Evolutionary conservation across 2,888 invertebrate species (phyloP).

Genomic region (Ligdia adustata): DNA sequence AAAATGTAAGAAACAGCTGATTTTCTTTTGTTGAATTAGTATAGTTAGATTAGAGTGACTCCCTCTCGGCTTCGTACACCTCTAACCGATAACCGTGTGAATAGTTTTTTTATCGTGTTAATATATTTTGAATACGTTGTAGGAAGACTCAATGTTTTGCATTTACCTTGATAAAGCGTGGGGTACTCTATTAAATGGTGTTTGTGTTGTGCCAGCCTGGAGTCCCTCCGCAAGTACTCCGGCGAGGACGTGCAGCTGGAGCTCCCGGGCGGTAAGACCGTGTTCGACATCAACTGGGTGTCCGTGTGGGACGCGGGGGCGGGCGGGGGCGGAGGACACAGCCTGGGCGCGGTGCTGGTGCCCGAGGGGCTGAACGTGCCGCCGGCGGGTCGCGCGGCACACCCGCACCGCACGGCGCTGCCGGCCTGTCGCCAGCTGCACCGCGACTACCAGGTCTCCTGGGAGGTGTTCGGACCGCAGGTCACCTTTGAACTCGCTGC

Average conservation of each 20-base stretch:
- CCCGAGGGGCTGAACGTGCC: slow-evolving; percentile 93
- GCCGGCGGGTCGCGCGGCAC: slow-evolving; percentile 84
- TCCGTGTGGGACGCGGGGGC: slow-evolving; percentile 89
- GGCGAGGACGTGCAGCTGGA: slow-evolving; percentile 89
- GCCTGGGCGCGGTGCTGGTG: slow-evolving; percentile 84
- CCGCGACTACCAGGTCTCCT: slow-evolving; percentile 91
- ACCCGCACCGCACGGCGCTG: slow-evolving; percentile 62
- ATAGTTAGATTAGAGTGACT: too few relatives aligned
- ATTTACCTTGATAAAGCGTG: too few relatives aligned
- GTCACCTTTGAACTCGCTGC: slow-evolving; percentile 93
- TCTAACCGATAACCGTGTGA: neutral
- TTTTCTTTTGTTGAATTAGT: too few relatives aligned
- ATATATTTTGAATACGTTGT: too few relatives aligned
- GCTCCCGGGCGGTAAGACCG: slow-evolving; percentile 92
- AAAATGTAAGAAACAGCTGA: too few relatives aligned
- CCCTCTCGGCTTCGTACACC: neutral
- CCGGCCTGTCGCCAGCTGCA: slow-evolving; percentile 95
- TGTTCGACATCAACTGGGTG: slow-evolving; percentile 93
- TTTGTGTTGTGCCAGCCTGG: slow-evolving; percentile 84
- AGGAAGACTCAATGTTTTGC: too few relatives aligned
- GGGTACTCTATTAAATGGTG: too few relatives aligned
- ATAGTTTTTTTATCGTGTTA: too few relatives aligned
- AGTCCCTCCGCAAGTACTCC: slow-evolving; percentile 89
- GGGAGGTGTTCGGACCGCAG: slow-evolving; percentile 96
- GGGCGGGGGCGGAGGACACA: slow-evolving; percentile 49